phyloP scores from a whole-genome alignment of 1,140 invertebrate species.

The Drosophila prosaltans region DNA sequence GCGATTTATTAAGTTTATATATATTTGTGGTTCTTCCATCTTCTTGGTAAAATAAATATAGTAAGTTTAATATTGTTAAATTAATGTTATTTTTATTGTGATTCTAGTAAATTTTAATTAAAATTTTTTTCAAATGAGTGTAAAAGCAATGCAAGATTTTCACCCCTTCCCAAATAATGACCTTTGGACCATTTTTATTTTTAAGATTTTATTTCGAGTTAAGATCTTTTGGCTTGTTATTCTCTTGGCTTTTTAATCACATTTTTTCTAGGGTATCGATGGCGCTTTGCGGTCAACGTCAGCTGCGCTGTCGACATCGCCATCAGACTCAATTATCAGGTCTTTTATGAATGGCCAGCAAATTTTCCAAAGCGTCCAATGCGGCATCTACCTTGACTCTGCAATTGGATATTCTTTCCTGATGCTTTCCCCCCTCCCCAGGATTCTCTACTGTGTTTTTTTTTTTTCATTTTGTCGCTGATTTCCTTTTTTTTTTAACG shows the following conservation, averaged over 20 bases:
- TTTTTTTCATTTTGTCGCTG: not conserved
- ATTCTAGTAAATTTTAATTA: no score
- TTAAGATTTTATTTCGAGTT: no score
- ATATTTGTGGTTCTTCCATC: not conserved
- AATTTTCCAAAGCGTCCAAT: conserved; percentile 49
- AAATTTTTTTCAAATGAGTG: no score
- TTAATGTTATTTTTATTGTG: no score
- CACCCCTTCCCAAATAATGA: no score
- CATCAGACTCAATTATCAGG: conserved; percentile 55
- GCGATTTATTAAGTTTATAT: not conserved
- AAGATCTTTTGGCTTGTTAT: no score
- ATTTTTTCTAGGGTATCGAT: conserved; percentile 10
- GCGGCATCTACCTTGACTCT: conserved; percentile 12
- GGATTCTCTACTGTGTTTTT: not conserved
- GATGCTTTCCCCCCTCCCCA: not conserved
- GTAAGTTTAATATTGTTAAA: no score
- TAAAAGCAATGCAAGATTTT: no score
- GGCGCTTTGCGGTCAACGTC: conserved; percentile 8
- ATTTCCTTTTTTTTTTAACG: not conserved
- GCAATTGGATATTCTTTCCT: conserved; percentile 17
- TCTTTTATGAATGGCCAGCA: conserved; percentile 57
- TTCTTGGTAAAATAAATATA: no score
- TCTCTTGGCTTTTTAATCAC: not conserved
- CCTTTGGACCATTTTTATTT: no score
- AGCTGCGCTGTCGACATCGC: conserved; percentile 1